phyloP scores from a whole-genome alignment of 2,888 invertebrate species.

The Nebria brevicollis region DNA sequence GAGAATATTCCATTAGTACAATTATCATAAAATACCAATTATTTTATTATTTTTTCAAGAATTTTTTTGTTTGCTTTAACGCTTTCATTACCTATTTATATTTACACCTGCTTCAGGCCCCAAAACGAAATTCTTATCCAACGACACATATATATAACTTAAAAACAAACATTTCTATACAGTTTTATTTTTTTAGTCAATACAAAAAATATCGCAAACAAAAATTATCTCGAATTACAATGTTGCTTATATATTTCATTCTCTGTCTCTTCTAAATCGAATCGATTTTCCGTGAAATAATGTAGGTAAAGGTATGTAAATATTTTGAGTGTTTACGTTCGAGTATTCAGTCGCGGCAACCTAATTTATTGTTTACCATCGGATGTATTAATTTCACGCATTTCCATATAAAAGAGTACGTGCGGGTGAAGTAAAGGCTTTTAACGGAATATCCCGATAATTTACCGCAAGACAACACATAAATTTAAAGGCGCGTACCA shows the following conservation, averaged over 20 bases:
- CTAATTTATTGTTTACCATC: slow-evolving; percentile 27
- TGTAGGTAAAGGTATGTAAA: not conserved
- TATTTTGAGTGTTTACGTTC: not conserved
- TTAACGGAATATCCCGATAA: slow-evolving; percentile 40
- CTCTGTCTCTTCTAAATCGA: too few relatives aligned
- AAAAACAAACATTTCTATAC: too few relatives aligned
- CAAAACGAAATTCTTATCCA: too few relatives aligned
- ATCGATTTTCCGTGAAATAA: too few relatives aligned
- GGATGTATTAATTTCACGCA: slow-evolving; percentile 38
- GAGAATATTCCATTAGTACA: not conserved
- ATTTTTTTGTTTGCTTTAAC: not conserved
- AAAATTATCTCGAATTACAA: too few relatives aligned
- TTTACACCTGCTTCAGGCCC: not conserved
- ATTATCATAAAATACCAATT: not conserved
- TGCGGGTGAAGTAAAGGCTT: slow-evolving; percentile 16
- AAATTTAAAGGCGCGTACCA: slow-evolving; percentile 22
- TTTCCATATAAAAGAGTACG: slow-evolving; percentile 37
- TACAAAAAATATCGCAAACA: too few relatives aligned
- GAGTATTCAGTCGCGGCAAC: not conserved
- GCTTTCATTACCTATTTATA: not conserved
- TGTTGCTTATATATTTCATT: too few relatives aligned
- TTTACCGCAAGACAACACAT: slow-evolving; percentile 42
- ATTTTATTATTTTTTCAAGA: not conserved
- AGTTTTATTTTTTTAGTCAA: too few relatives aligned
- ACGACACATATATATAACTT: too few relatives aligned